Percentiles rank a stretch among this genome's conserved stretches.
These are phyloP conservation scores for Aspidoscelis tigris DNA, from an alignment of 2,113 vertebrate genomes.

Conservation along the genomic window DNA sequence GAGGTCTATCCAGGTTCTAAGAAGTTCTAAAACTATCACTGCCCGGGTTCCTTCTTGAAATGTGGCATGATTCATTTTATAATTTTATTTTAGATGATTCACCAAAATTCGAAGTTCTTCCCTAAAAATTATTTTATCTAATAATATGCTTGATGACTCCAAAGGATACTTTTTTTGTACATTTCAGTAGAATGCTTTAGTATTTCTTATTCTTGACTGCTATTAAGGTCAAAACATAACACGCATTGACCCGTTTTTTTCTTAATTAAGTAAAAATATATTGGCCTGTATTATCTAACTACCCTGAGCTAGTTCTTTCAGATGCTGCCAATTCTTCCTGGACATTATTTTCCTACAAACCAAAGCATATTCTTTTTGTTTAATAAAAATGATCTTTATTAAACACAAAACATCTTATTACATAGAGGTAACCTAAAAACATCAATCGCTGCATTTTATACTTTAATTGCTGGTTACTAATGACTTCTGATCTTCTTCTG, in stretches of 20 bases:
- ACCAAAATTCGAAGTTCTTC: neutral
- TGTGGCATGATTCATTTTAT: neutral
- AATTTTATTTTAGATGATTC: neutral
- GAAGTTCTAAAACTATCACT: neutral
- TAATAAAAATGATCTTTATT: too few relatives aligned
- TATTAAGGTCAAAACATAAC: neutral
- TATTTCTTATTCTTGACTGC: neutral
- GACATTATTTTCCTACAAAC: neutral
- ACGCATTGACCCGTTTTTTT: neutral
- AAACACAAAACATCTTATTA: too few relatives aligned
- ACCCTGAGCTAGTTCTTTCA: neutral
- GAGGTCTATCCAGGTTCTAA: too few relatives aligned
- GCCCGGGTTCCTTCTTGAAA: neutral
- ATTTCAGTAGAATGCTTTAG: neutral
- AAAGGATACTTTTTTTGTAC: neutral
- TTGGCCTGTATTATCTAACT: neutral
- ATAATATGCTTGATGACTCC: neutral
- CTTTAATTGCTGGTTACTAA: too few relatives aligned
- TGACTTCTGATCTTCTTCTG: too few relatives aligned
- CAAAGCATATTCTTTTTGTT: neutral
- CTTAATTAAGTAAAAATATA: too few relatives aligned
- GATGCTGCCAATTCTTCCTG: neutral
- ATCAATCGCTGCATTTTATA: too few relatives aligned
- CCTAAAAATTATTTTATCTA: neutral
- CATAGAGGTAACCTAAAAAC: too few relatives aligned